Evolutionary conservation across 2,797 vertebrate species (phyloP), one percentile per base, ranked within the genome.

Genomic region (Kryptopterus vitreolus): DNA sequence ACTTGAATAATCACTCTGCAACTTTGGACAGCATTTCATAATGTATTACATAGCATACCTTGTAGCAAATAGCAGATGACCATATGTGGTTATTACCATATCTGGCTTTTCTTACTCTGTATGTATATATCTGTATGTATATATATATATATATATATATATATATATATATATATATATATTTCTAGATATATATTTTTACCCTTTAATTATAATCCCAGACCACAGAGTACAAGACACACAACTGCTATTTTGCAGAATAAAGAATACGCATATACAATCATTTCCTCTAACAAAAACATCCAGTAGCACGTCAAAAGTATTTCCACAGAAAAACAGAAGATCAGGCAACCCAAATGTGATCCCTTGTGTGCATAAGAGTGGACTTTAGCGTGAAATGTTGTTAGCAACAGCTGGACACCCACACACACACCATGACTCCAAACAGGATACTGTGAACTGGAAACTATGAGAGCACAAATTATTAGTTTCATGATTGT

Each of bases 321-420:
- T 38, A 43, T 33, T 11, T 22, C 1, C 33, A n/a, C 1, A 12
- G 33, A 11, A n/a, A 6, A 35, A 38, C 10, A 38, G 20, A 11
- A 20, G 20, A 22, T 65, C 8, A 38, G 62, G 31, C 62, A 43
- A 65, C 62, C 62, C 33, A 12, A n/a, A 11, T 13, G 20, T 65
- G 20, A 65, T 65, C 3, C 20, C 33, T 4, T 38, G 20, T 35
- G 62, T 65, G 6, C 59, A 62, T 16, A 18, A 16, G 18, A 35
- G 18, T 11, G 18, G 58, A 38, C 20, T 63, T 79, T 24, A 50
- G 66, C 15, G 6, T 53, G 29, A 63, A 73, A 65, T 73, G 69
- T 55, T 65, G 63, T 74, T 55, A 80, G 46, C 50, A 80, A 74
- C 59, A 80, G 78, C 78, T 53, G 58, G 48, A 80, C 70, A 52